Percentiles rank a stretch among this genome's conserved stretches.
Conservation (phyloP, 2,888 invertebrate genomes). For the Dynastes maya region DNA sequence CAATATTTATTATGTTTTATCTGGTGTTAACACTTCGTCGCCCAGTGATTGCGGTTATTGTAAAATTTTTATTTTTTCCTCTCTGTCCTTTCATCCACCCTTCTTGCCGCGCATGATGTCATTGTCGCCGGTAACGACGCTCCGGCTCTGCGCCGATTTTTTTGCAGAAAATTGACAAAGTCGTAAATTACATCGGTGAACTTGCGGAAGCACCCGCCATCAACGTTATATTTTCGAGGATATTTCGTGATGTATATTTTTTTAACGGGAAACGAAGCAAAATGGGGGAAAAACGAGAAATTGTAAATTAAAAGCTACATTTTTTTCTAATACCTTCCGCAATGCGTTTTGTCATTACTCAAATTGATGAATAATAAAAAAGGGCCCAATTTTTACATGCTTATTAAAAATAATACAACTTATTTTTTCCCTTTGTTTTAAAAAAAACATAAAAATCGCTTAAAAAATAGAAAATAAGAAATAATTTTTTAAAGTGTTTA, state of each 20-base stretch:
- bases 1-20: constrained; percentile 42
- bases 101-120: neutral
- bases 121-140: constrained; percentile 5
- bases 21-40: constrained; percentile 41
- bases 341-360: too few relatives aligned
- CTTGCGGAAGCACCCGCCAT: constrained; percentile 16
- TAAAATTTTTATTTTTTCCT: constrained; percentile 37
- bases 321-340: too few relatives aligned
- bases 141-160: constrained; percentile 1
- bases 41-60: constrained; percentile 41
- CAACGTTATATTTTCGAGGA: neutral
- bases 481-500: too few relatives aligned
- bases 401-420: too few relatives aligned
- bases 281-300: too few relatives aligned
- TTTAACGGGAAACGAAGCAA: neutral
- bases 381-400: too few relatives aligned
- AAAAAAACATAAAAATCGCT: too few relatives aligned
- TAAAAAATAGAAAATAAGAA: too few relatives aligned
- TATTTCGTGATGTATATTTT: constrained; percentile 2
- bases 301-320: too few relatives aligned
- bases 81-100: neutral
- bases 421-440: too few relatives aligned
- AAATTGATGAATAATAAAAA: too few relatives aligned
- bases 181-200: constrained; percentile 17
- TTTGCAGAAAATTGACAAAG: constrained; percentile 22